A percentile compares a stretch with the other conserved stretches of the same genome.
Evolutionary conservation across 2,113 vertebrate genomes (phyloP).

Genomic region (Podarcis raffonei): DNA sequence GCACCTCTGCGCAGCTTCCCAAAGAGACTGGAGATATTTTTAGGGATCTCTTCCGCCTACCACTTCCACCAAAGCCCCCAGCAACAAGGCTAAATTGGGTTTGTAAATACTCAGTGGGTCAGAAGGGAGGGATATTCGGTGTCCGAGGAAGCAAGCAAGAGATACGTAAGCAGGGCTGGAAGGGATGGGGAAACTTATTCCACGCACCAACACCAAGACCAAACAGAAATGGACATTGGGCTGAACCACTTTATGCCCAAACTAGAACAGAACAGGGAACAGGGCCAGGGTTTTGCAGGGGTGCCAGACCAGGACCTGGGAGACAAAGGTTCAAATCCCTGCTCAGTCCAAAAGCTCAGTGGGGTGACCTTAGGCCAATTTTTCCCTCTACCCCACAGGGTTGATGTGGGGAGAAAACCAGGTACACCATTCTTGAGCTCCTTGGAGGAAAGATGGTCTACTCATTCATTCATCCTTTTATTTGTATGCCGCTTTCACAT

Average conservation of each 20-base stretch:
- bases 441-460: too few species aligned
- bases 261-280: too few species aligned
- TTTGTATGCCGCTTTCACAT: too few species aligned
- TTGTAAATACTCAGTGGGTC: constrained; percentile 67
- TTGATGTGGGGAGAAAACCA: too few species aligned
- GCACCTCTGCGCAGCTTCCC: constrained; percentile 67
- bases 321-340: too few species aligned
- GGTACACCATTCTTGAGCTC: too few species aligned
- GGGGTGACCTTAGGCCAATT: too few species aligned
- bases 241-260: neutral
- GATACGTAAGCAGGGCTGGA: constrained; percentile 25
- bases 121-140: neutral
- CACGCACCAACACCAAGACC: neutral
- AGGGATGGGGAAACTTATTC: neutral
- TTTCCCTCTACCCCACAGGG: too few species aligned
- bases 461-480: too few species aligned
- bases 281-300: too few species aligned
- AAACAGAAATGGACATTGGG: neutral
- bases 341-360: too few species aligned
- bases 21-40: constrained; percentile 73
- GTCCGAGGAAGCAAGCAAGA: constrained; percentile 14
- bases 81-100: constrained; percentile 70
- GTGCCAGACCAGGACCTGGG: too few species aligned
- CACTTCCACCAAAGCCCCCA: constrained; percentile 75
- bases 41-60: constrained; percentile 58